Evolutionary conservation across 2,113 vertebrate genomes (phyloP), one percentile per base, ranked within the genome.

Genomic region (Pyrgilauda ruficollis): DNA sequence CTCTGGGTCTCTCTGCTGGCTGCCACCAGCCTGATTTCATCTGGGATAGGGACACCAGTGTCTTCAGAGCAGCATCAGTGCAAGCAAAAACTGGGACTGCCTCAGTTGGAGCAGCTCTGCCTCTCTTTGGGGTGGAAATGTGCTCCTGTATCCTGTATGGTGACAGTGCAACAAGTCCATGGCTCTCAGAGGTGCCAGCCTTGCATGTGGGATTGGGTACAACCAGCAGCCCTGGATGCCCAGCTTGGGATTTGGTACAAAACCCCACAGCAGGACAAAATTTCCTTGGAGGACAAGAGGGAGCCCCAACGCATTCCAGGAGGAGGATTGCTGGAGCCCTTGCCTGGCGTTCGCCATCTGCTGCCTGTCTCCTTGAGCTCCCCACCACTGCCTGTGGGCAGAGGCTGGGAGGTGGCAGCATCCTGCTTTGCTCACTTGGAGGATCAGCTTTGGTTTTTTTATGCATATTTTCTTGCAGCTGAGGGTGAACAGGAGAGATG

Each of bases 181-280:
- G 17, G 63, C 62, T 75, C 62, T 49, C 11, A 3, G 9, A 49
- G 24, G n/a, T 53, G n/a, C 58, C 69, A 76, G 53, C 24, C 43
- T 30, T 55, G 23, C 0, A 0, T 0, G 2, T n/a, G 61, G 46
- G 16, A 66, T 11, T 9, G 23, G 67, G 6, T 35, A 10, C 0
- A 2, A 5, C 7, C 19, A 7, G 75, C 67, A 73, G 33, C 22
- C 47, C 28, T 41, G 83, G 33, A 6, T 81, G 43, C n/a, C 24
- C 50, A 44, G 37, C n/a, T 8, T 68, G 50, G 44, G 27, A 10
- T 68, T 61, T 44, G n/a, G 26, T 58, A 21, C 69, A n/a, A 73
- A 91, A 14, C 33, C 21, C 47, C 55, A 13, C 22, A 47, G 33
- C 39, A 39, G 50, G 30, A 24, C 31, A 69, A 3, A 46, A 67